Conservation (phyloP, 2,888 invertebrate genomes). For the Oxyteleia sp. region DNA sequence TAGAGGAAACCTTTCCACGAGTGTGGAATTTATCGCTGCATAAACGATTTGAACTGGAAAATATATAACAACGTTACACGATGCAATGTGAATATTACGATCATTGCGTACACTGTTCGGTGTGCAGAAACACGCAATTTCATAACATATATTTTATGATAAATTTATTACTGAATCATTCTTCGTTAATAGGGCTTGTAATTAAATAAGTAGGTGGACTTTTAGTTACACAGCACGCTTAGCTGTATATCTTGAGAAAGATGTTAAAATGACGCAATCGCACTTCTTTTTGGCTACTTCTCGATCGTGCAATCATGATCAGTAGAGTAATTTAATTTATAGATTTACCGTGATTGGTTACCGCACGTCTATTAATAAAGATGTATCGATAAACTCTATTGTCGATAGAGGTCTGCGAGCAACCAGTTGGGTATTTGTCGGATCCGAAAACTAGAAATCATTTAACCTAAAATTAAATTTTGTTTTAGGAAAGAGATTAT, state of each 20-base stretch:
- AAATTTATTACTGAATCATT: slow-evolving; percentile 46
- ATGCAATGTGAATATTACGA: slow-evolving; percentile 25
- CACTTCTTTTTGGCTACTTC: no score
- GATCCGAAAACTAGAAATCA: no score
- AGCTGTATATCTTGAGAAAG: not conserved
- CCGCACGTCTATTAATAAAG: no score
- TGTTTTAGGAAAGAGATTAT: no score
- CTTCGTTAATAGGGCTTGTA: slow-evolving; percentile 20
- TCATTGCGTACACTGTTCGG: slow-evolving; percentile 4
- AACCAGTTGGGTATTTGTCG: no score
- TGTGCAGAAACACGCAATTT: slow-evolving; percentile 18
- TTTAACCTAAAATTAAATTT: no score
- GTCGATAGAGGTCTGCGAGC: no score
- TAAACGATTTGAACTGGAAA: slow-evolving; percentile 28
- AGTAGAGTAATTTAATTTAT: no score
- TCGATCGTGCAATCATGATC: no score
- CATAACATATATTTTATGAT: slow-evolving; percentile 34
- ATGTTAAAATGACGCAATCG: no score
- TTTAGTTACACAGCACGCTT: not conserved
- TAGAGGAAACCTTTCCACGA: slow-evolving; percentile 23
- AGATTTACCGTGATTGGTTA: no score
- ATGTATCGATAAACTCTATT: no score
- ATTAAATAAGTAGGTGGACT: slow-evolving; percentile 44
- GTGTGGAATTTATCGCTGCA: slow-evolving; percentile 10
- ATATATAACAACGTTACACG: slow-evolving; percentile 15